phyloP scores from a whole-genome alignment of 2,797 vertebrate genomes.

The Karalla daura region DNA sequence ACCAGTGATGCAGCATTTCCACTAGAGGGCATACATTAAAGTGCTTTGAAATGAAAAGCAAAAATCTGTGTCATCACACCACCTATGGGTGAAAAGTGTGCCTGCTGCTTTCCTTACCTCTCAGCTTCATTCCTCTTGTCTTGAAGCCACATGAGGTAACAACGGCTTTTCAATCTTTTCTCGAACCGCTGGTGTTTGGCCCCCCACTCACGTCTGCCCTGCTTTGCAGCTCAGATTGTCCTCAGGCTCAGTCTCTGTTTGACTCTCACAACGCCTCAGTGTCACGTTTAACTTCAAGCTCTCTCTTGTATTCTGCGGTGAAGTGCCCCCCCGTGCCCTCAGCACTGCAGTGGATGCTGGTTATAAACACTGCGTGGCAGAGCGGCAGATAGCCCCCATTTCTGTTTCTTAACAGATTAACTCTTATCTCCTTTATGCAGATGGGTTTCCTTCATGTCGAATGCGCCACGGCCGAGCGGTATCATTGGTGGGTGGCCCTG shows the following conservation, averaged over 20 bases:
- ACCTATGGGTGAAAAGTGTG: constrained; percentile 55
- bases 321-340: background rate
- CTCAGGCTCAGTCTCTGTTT: constrained; percentile 1
- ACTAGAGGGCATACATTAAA: constrained; percentile 60
- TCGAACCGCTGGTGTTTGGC: background rate
- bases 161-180: background rate
- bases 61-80: constrained; percentile 46
- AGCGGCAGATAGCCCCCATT: constrained; percentile 10
- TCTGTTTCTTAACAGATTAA: constrained; percentile 65
- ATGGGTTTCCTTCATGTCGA: constrained; percentile 48
- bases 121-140: constrained; percentile 3
- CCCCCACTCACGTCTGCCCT: background rate
- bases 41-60: constrained; percentile 1
- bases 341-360: constrained; percentile 15
- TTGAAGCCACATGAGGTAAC: background rate
- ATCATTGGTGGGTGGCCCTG: constrained; percentile 38
- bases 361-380: constrained; percentile 4
- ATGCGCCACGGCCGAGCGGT: constrained; percentile 9
- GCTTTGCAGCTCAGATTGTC: constrained; percentile 11
- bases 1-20: constrained; percentile 32
- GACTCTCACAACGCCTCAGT: background rate
- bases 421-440: constrained; percentile 78
- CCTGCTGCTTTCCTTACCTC: background rate
- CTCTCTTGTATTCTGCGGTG: constrained; percentile 7
- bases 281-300: constrained; percentile 10